phyloP scores from a whole-genome alignment of 2,113 vertebrate genomes.

The Serinus canaria region DNA sequence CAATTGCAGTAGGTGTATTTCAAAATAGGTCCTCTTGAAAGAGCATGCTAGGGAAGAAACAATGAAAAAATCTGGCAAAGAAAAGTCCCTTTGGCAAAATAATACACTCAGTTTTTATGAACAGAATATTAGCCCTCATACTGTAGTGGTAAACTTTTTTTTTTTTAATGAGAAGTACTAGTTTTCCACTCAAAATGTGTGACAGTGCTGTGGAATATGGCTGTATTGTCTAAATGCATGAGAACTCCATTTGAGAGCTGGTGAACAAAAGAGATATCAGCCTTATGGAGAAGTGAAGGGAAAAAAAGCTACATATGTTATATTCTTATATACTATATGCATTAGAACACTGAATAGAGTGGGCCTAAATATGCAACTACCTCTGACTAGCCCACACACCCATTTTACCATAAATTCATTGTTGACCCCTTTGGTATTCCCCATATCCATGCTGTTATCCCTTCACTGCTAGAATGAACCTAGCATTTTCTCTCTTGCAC shows the following conservation, averaged over 20 bases:
- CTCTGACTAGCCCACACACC: not conserved
- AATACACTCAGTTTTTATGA: not conserved
- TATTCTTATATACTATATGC: not conserved
- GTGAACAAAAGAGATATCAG: not conserved
- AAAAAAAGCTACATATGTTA: not conserved
- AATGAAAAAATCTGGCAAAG: not conserved
- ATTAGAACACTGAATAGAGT: not conserved
- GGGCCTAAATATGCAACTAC: not conserved
- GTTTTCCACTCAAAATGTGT: not conserved
- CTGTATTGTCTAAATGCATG: not conserved
- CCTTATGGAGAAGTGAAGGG: not conserved
- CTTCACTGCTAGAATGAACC: not conserved
- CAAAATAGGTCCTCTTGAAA: not conserved
- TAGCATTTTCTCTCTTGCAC: not conserved
- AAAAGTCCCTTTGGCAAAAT: not conserved
- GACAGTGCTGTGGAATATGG: not conserved
- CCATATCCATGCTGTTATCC: not conserved
- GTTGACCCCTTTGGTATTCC: not conserved
- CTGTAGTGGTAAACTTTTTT: not conserved
- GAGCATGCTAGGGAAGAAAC: not conserved
- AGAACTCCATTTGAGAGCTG: not conserved
- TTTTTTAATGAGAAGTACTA: not conserved
- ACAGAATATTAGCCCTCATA: not conserved
- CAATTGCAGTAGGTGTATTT: not conserved
- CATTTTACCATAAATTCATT: not conserved